Evolutionary conservation across 2,888 invertebrate species (phyloP), one percentile per base, ranked within the genome.

Genomic region (Apotomis turbidana): DNA sequence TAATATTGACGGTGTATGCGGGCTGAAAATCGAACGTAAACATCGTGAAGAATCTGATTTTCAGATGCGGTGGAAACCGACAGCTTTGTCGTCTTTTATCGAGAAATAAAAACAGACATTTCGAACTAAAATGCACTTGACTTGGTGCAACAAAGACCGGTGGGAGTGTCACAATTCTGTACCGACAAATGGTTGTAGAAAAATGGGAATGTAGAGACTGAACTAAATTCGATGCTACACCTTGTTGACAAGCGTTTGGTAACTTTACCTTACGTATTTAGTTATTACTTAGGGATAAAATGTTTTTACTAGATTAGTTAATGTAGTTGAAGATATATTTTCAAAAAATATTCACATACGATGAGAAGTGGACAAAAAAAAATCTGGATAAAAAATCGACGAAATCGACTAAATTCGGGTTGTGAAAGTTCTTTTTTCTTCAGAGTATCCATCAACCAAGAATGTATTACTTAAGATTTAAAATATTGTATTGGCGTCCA

Each of bases 101-200:
- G 71, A 57, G 69, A 46, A 68, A 52, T 52, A 62, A 55, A 73
- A 74, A 71, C 71, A 67, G 49, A 75, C 58, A 74, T 74, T 68
- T 71, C 73, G 60, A 64, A 61, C 68, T 54, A 51, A 76, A 75
- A 74, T 75, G 74, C 73, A 74, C 66, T 71, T 73, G 72, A 58
- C 54, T 38, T 57, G 61, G 59, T 70, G 74, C 73, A 74, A 75
- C 77, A 77, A 76, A 74, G 76, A 73, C 61, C 61, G 66, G 66
- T 74, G 75, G 71, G 76, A 74, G 76, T 76, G 74, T 77, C 76
- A 74, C 74, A 74, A 74, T 67, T 68, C 73, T 71, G 52, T 27
- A n/a, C n/a, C 64, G 13, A 6, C 38, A 75, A 75, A 57, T 9
- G 70, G n/a, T 58, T 49, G 36, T 36, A 51, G n/a, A 38, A 10